Evolutionary conservation across 2,113 vertebrate genomes (phyloP).

Genomic region (Sylvilagus bachmani): DNA sequence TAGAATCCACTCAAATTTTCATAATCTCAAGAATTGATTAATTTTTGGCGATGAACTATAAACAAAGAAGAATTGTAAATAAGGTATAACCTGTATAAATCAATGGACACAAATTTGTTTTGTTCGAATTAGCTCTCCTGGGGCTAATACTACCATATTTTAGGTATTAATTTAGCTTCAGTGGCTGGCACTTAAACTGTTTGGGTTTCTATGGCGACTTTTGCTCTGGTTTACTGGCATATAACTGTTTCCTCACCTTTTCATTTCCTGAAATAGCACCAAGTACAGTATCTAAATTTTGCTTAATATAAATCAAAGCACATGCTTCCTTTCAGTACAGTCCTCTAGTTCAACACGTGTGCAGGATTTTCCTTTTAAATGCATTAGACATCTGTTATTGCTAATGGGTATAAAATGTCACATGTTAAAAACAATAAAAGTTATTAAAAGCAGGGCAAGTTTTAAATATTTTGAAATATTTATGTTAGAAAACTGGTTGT

Average conservation of each 20-base stretch:
- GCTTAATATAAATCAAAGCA: conserved; percentile 82
- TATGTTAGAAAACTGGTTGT: conserved; percentile 36
- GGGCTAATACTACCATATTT: conserved; percentile 44
- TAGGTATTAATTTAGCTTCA: conserved; percentile 74
- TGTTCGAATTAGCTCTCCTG: conserved; percentile 41
- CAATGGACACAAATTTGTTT: conserved; percentile 38
- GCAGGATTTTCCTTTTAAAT: conserved; percentile 78
- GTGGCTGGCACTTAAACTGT: conserved; percentile 56
- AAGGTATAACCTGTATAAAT: conserved; percentile 1
- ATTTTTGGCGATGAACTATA: conserved; percentile 34
- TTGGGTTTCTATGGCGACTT: conserved; percentile 71
- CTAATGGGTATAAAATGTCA: conserved; percentile 82
- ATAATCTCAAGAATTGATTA: not conserved
- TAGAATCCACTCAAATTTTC: conserved; percentile 13
- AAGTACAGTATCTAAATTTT: conserved; percentile 82
- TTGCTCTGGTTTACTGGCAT: conserved; percentile 71
- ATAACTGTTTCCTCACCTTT: conserved; percentile 79
- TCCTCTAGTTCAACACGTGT: conserved; percentile 76
- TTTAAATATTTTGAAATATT: conserved; percentile 74
- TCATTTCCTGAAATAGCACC: conserved; percentile 84
- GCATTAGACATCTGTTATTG: conserved; percentile 80
- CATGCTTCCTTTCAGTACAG: conserved; percentile 76
- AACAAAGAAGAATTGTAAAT: conserved; percentile 58
- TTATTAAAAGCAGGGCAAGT: conserved; percentile 78
- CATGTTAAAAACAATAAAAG: conserved; percentile 79